Conservation (phyloP, 1,140 invertebrate genomes). For the Achatina immaculata region DNA sequence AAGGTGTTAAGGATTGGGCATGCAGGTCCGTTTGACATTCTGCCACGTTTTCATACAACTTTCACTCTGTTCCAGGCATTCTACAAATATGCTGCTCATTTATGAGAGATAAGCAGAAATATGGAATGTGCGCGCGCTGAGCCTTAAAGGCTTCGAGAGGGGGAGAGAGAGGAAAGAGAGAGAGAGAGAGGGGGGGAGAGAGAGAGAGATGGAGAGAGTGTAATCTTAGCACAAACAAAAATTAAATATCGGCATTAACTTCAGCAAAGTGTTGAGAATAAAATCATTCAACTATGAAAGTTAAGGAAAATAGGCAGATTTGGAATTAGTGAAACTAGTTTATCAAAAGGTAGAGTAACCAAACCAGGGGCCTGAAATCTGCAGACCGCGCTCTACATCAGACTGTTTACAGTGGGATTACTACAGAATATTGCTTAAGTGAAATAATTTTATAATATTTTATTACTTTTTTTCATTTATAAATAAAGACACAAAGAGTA, state of each 20-base stretch:
- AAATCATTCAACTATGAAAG: neutral
- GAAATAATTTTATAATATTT: neutral
- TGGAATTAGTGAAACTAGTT: neutral
- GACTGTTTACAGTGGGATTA: neutral
- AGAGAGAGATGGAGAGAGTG: slow-evolving; percentile 16
- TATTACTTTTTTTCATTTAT: neutral
- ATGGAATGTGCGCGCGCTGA: neutral
- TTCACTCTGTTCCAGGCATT: too few species aligned
- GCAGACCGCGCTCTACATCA: neutral
- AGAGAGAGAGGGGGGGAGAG: slow-evolving; percentile 28
- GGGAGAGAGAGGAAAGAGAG: slow-evolving; percentile 15
- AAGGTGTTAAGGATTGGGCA: neutral
- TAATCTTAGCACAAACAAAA: neutral
- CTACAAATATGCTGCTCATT: too few species aligned
- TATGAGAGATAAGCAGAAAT: neutral
- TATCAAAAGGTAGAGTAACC: neutral
- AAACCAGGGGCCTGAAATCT: neutral
- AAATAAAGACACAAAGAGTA: neutral
- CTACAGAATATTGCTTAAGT: neutral
- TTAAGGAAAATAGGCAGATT: neutral
- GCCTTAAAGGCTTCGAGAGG: neutral
- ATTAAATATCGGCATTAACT: neutral
- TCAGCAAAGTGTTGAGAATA: neutral
- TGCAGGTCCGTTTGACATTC: neutral
- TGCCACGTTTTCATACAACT: neutral